Base-by-base conservation (phyloP, 2,888 invertebrate genomes). In the Vanessa cardui region DNA sequence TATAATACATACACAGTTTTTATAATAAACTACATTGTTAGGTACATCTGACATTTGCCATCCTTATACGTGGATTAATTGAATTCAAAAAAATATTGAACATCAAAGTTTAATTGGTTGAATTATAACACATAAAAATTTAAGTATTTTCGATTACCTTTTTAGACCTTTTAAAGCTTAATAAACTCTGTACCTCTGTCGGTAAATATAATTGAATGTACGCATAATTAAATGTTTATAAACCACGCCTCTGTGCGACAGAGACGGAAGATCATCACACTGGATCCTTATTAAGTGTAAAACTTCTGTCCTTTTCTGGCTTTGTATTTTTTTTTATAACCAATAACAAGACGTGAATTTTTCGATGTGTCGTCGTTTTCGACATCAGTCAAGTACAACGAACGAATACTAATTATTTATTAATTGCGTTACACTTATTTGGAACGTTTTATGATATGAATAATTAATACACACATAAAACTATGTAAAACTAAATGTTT, bases 231-330 rank as follows among this genome's bases (percentile, higher is more conserved):
- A 54, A 54, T 54, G 26, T 54, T 31, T 0, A 21, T 26, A 49
- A 52, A 20, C 64, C 64, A 52, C 59, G 64, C 59, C 64, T 50
- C n/a, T 1, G 58, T 50, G 26, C 39, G 64, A 64, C 12, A 50
- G 45, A 20, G 64, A 59, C 50, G 31, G 20, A 59, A 50, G 8
- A 64, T 52, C 1, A 21, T 59, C 26, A 26, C 18, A 15, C 12
- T 16, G 39, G 39, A 56, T 33, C 33, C 56, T 56, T 39, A 56
- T 54, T 31, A 54, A 31, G 52, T 54, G 26, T 54, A 54, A 26
- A 54, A 21, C 15, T 54, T 54, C 26, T 15, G 52, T 54, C 56
- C 56, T 56, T 56, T 56, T 56, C 56, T 56, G 56, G 56, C 16
- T 31, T n/a, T 7, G 56, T 18, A 18, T n/a, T 33, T 26, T 56